Percentiles rank a stretch among this genome's conserved stretches.
phyloP scores from a whole-genome alignment of 2,888 invertebrate genomes.

The Beris chalybata region DNA sequence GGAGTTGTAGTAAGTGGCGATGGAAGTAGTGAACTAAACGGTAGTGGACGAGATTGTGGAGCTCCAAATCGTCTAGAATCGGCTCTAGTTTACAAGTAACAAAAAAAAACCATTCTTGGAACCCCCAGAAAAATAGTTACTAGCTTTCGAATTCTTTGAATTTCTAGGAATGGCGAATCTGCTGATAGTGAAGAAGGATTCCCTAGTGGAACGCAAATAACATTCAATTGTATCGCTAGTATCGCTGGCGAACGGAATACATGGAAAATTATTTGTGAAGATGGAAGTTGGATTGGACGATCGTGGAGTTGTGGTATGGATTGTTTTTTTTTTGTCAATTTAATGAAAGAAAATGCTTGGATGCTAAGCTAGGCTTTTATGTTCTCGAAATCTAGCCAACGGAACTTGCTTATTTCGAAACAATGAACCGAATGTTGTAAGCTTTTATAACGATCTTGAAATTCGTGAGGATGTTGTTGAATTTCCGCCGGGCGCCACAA shows the following conservation, averaged over 20 bases:
- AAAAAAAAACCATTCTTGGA: neutral
- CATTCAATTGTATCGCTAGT: constrained; percentile 80
- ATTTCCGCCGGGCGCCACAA: constrained; percentile 73
- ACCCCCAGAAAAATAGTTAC: neutral
- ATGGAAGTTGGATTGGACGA: constrained; percentile 82
- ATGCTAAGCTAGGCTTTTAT: neutral
- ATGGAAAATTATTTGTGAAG: constrained; percentile 83
- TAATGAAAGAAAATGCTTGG: neutral
- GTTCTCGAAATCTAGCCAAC: constrained; percentile 57
- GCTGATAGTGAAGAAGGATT: constrained; percentile 69
- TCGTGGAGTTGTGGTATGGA: constrained; percentile 75
- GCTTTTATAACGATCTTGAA: constrained; percentile 78
- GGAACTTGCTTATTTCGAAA: constrained; percentile 76
- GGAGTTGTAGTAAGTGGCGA: constrained; percentile 23
- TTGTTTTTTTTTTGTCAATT: neutral
- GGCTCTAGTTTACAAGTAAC: constrained; percentile 68
- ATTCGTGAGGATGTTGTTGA: constrained; percentile 76
- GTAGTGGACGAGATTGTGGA: constrained; percentile 47
- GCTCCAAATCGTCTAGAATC: constrained; percentile 68
- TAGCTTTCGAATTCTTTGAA: neutral
- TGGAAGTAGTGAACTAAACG: constrained; percentile 23
- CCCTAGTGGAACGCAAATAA: constrained; percentile 80
- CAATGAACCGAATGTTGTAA: constrained; percentile 77
- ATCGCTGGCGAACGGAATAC: constrained; percentile 80
- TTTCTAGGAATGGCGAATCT: constrained; percentile 66